Conservation (phyloP, 2,113 vertebrate genomes). For the Dolichotis patagonum region DNA sequence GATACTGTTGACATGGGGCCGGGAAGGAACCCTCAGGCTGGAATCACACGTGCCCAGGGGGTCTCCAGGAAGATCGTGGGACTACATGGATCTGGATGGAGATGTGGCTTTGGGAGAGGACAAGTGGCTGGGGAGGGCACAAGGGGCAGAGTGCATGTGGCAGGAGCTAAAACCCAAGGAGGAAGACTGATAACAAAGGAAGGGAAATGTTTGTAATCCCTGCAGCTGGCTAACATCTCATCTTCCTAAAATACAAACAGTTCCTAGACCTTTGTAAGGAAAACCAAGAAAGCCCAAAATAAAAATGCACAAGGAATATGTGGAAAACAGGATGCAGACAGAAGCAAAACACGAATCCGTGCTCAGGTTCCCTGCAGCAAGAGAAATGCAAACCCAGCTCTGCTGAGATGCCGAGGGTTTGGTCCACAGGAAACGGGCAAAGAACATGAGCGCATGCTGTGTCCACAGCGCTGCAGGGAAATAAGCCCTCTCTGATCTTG, state of each 20-base stretch:
- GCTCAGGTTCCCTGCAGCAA: not conserved
- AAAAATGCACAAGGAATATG: not conserved
- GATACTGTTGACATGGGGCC: not conserved
- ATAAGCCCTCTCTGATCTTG: not conserved
- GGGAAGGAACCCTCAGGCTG: not conserved
- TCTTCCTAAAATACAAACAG: constrained; percentile 18
- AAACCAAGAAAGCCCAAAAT: not conserved
- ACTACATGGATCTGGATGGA: not conserved
- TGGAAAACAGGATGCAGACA: not conserved
- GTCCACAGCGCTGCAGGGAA: not conserved
- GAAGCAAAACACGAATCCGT: not conserved
- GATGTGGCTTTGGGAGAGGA: not conserved
- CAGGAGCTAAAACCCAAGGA: not conserved
- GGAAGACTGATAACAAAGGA: not conserved
- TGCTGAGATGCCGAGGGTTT: not conserved
- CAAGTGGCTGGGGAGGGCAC: not conserved
- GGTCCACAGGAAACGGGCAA: not conserved
- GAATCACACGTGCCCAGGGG: not conserved
- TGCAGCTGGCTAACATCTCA: not conserved
- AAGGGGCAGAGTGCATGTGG: not conserved
- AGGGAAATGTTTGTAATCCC: not conserved
- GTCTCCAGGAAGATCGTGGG: not conserved
- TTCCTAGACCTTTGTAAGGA: not conserved
- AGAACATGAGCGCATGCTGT: not conserved
- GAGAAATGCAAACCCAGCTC: constrained; percentile 1